Percentiles rank a stretch among this genome's conserved stretches.
Evolutionary conservation across 2,113 vertebrate species (phyloP).

Genomic region (Larimichthys crocea): DNA sequence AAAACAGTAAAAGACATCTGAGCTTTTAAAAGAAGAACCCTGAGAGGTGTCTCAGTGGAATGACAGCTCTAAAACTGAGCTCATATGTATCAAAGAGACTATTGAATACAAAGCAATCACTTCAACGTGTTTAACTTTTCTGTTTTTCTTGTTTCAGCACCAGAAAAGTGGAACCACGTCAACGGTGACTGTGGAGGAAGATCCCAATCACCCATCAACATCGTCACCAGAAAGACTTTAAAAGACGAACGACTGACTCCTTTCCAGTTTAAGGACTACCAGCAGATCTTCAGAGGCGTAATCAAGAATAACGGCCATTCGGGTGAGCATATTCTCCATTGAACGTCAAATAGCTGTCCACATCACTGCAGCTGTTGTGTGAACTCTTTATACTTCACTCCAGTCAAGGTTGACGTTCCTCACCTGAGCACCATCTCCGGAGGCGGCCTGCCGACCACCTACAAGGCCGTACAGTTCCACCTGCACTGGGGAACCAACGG

Average conservation of each 20-base stretch:
- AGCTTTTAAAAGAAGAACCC: background rate
- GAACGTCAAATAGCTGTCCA: background rate
- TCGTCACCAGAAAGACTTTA: constrained; percentile 81
- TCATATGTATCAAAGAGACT: background rate
- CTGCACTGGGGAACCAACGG: constrained; percentile 89
- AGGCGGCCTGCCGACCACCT: constrained; percentile 81
- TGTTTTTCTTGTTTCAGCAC: constrained; percentile 61
- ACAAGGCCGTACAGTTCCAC: constrained; percentile 90
- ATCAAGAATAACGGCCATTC: constrained; percentile 85
- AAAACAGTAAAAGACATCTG: background rate
- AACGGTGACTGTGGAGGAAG: constrained; percentile 58
- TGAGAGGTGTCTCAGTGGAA: background rate
- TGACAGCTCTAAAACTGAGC: background rate
- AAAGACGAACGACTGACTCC: constrained; percentile 71
- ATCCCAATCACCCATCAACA: constrained; percentile 84
- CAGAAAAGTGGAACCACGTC: constrained; percentile 73
- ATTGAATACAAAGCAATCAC: background rate
- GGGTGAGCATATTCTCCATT: constrained; percentile 54
- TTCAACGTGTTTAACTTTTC: background rate
- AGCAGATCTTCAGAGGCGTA: constrained; percentile 64
- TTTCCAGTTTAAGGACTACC: constrained; percentile 77
- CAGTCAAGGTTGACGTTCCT: constrained; percentile 85
- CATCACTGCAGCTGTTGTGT: background rate
- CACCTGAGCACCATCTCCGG: constrained; percentile 66
- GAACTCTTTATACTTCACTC: background rate